A percentile compares a stretch with the other conserved stretches of the same genome.
phyloP scores from a whole-genome alignment of 2,888 invertebrate species.

The Tryphoninae sp. region DNA sequence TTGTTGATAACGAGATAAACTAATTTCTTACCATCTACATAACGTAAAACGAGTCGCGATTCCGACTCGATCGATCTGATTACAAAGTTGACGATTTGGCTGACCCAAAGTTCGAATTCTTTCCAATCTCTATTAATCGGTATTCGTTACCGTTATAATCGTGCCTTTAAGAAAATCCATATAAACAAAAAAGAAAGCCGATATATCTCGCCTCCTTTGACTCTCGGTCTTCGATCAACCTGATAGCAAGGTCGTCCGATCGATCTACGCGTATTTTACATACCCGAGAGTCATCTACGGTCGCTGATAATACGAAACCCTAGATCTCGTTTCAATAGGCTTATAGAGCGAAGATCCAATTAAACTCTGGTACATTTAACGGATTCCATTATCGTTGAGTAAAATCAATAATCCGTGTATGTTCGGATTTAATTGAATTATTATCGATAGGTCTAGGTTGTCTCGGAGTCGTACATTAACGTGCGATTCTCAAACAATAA shows the following conservation, averaged over 20 bases:
- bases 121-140: neutral
- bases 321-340: conserved; percentile 24
- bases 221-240: conserved; percentile 1
- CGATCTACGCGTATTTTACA: neutral
- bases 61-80: neutral
- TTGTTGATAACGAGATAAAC: too few relatives aligned
- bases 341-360: conserved; percentile 28
- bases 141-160: neutral
- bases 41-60: neutral
- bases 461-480: neutral
- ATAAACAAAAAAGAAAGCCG: neutral
- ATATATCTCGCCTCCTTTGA: neutral
- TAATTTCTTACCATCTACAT: too few relatives aligned
- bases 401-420: conserved; percentile 7
- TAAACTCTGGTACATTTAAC: neutral
- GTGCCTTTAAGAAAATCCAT: neutral
- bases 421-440: conserved; percentile 11
- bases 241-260: conserved; percentile 34
- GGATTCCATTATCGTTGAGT: neutral
- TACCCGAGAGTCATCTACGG: neutral
- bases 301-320: conserved; percentile 20
- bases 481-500: neutral
- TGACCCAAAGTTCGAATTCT: neutral
- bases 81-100: neutral
- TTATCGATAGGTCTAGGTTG: neutral